Evolutionary conservation across 1,140 invertebrate genomes (phyloP).

Genomic region (Apis laboriosa): DNA sequence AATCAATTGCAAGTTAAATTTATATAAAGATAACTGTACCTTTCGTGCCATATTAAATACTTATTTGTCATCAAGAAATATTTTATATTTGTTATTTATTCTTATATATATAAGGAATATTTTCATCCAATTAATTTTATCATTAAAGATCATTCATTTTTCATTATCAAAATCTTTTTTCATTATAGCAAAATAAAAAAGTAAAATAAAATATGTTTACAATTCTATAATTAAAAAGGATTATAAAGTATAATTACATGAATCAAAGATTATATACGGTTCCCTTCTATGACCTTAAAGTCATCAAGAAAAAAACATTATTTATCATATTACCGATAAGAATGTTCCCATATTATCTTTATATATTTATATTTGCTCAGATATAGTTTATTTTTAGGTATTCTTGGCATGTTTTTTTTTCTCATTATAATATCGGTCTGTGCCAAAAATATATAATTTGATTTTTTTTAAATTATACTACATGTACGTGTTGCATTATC

Average conservation of each 20-base stretch:
- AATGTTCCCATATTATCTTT: conserved; percentile 5
- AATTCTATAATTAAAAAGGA: not conserved
- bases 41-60: conserved; percentile 6
- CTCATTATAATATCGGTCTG: not conserved
- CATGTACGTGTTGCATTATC: not conserved
- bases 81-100: conserved; percentile 56
- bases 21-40: not conserved
- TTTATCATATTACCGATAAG: conserved; percentile 35
- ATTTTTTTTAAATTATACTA: not conserved
- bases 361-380: conserved; percentile 31
- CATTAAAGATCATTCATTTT: not conserved
- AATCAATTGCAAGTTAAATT: not conserved
- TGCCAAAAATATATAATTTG: not conserved
- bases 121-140: conserved; percentile 10
- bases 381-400: conserved; percentile 7
- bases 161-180: not conserved
- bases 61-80: conserved; percentile 47
- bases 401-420: not conserved
- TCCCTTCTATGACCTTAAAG: conserved; percentile 13
- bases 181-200: not conserved
- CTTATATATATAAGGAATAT: conserved; percentile 45
- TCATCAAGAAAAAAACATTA: conserved; percentile 40
- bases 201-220: not conserved
- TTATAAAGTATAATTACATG: not conserved
- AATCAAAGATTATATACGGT: not conserved